Conservation (phyloP, 2,888 invertebrate species). For the Cephus spinipes region DNA sequence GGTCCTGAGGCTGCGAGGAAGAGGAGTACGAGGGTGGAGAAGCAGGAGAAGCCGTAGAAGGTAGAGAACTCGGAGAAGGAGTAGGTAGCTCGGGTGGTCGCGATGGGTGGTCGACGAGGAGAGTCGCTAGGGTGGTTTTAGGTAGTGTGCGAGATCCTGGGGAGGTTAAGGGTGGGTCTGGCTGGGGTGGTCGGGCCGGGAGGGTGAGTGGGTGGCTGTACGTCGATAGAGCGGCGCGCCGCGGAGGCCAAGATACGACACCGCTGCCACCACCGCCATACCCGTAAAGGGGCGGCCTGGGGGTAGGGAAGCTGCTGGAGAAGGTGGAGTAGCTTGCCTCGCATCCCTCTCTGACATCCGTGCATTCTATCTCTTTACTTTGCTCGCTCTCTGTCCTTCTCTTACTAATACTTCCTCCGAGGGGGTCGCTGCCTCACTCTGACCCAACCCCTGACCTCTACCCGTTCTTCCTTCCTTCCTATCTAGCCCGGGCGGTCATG, state of each 20-base stretch:
- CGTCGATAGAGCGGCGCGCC: conserved; percentile 68
- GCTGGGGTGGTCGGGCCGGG: conserved; percentile 29
- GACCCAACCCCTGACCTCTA: conserved; percentile 25
- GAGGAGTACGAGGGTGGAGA: conserved; percentile 28
- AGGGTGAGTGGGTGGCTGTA: conserved; percentile 53
- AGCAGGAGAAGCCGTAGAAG: conserved; percentile 16
- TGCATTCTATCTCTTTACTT: conserved; percentile 7
- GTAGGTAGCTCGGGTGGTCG: neutral
- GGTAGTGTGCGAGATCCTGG: conserved; percentile 8
- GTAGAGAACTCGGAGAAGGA: neutral
- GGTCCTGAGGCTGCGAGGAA: neutral
- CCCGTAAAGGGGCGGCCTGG: conserved; percentile 58
- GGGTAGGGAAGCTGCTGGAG: conserved; percentile 1
- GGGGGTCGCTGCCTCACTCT: conserved; percentile 27
- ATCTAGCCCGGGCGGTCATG: conserved; percentile 8
- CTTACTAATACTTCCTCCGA: conserved; percentile 1
- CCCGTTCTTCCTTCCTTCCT: conserved; percentile 26
- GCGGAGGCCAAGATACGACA: conserved; percentile 67
- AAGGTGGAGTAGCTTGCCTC: conserved; percentile 18
- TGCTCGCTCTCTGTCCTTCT: neutral
- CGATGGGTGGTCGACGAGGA: conserved; percentile 11
- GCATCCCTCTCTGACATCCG: neutral
- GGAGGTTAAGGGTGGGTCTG: conserved; percentile 26
- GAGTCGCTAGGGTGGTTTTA: conserved; percentile 8
- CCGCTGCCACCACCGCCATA: conserved; percentile 64